Percentiles rank a stretch among this genome's conserved stretches.
Conservation (phyloP, 2,113 vertebrate species). For the zebrafish (Danio rerio) region DNA sequence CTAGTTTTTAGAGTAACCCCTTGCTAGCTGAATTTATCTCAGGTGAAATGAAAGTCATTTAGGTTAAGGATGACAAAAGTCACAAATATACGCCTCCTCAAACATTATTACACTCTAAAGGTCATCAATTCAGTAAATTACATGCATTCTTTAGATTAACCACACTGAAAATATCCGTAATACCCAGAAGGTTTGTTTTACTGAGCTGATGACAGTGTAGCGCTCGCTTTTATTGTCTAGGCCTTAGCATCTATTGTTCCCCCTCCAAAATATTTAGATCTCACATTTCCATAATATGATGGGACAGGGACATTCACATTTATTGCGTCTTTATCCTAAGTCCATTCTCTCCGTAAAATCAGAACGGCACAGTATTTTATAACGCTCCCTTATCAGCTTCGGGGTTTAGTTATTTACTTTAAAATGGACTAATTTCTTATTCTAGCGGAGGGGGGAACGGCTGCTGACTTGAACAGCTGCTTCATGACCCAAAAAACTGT, state of each 20-base stretch:
- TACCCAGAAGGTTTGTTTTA: constrained; percentile 1
- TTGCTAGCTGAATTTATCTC: too few relatives aligned
- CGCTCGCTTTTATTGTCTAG: constrained; percentile 14
- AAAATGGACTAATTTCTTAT: constrained; percentile 89
- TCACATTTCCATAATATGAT: constrained; percentile 72
- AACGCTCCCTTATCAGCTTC: constrained; percentile 80
- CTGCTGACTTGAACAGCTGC: constrained; percentile 87
- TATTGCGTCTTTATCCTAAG: constrained; percentile 74
- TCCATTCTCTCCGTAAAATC: constrained; percentile 70
- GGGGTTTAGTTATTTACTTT: constrained; percentile 85
- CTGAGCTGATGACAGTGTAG: constrained; percentile 10
- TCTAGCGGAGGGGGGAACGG: constrained; percentile 81
- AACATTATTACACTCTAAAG: constrained; percentile 1
- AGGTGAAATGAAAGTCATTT: constrained; percentile 5
- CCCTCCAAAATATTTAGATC: constrained; percentile 63
- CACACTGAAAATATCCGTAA: not conserved
- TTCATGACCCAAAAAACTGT: constrained; percentile 92
- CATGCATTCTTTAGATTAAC: not conserved
- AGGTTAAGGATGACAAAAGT: not conserved
- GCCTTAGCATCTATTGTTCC: constrained; percentile 52
- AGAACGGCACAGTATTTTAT: constrained; percentile 76
- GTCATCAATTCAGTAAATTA: not conserved
- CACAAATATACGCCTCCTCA: not conserved
- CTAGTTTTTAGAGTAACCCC: not conserved
- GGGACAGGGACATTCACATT: constrained; percentile 64